phyloP scores from a whole-genome alignment of 2,113 vertebrate species.

The Anhinga rufa region DNA sequence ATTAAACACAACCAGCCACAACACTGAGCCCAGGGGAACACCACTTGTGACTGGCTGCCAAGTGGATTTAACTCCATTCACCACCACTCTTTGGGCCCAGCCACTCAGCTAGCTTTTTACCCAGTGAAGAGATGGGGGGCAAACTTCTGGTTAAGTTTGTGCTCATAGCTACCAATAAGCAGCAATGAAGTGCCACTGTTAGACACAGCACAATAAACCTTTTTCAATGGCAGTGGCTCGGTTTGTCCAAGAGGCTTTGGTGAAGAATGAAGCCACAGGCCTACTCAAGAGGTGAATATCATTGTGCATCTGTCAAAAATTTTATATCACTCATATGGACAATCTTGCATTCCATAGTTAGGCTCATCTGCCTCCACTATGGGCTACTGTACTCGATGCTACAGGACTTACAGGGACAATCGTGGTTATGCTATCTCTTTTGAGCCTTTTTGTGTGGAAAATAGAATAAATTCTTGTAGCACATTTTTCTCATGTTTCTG shows the following conservation, averaged over 20 bases:
- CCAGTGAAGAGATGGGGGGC: not conserved
- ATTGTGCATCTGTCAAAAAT: not conserved
- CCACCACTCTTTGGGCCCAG: not conserved
- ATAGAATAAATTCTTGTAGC: not conserved
- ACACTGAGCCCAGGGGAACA: not conserved
- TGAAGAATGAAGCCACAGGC: not conserved
- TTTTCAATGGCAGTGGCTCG: not conserved
- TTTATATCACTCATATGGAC: not conserved
- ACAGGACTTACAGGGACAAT: not conserved
- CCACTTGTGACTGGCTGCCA: not conserved
- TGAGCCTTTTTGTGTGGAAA: not conserved
- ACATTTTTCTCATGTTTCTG: not conserved
- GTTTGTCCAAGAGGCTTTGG: not conserved
- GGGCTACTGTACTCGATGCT: not conserved
- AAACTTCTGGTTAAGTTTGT: not conserved
- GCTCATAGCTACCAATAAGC: not conserved
- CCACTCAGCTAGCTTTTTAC: not conserved
- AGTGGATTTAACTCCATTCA: not conserved
- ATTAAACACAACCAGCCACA: not conserved
- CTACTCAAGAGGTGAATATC: not conserved
- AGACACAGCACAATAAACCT: not conserved
- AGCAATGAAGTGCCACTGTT: not conserved
- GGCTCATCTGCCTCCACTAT: not conserved
- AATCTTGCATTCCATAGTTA: not conserved
- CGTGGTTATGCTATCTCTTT: not conserved